Percentiles rank a stretch among this genome's conserved stretches.
Evolutionary conservation across 2,113 vertebrate species (phyloP).

Genomic region (Circaetus gallicus): DNA sequence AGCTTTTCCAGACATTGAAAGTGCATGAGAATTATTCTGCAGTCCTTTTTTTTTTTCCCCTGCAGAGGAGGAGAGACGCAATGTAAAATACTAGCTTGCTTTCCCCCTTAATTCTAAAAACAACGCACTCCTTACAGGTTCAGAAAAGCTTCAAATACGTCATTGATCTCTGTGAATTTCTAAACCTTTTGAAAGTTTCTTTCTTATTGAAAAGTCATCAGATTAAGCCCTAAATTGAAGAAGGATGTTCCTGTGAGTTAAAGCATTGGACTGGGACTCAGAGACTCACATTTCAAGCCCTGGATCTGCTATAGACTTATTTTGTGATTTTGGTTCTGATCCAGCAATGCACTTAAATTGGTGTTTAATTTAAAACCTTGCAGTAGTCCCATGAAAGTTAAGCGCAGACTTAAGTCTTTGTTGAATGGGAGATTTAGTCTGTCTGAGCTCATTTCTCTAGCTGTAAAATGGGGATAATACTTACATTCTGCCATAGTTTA

Average conservation of each 20-base stretch:
- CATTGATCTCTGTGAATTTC: neutral
- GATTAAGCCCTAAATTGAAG: conserved; percentile 6
- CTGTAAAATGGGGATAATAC: neutral
- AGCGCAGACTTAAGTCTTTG: neutral
- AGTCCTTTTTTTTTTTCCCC: neutral
- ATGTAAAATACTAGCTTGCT: neutral
- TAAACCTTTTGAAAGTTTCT: neutral
- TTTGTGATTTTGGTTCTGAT: conserved; percentile 32
- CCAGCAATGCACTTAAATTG: conserved; percentile 21
- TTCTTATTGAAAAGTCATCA: neutral
- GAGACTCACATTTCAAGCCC: conserved; percentile 2
- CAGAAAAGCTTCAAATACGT: neutral
- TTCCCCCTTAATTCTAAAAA: neutral
- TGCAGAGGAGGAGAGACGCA: neutral
- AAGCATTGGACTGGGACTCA: neutral
- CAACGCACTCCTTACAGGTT: neutral
- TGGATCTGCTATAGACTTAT: neutral
- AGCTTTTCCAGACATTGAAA: neutral
- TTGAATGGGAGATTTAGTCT: neutral
- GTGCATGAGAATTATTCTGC: neutral
- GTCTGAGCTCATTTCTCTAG: neutral
- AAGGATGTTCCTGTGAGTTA: conserved; percentile 1
- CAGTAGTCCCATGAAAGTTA: neutral
- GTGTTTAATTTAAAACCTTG: conserved; percentile 39
- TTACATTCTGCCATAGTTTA: neutral